Base-by-base conservation (phyloP, 2,888 invertebrate species). In the Eurytoma californica region DNA sequence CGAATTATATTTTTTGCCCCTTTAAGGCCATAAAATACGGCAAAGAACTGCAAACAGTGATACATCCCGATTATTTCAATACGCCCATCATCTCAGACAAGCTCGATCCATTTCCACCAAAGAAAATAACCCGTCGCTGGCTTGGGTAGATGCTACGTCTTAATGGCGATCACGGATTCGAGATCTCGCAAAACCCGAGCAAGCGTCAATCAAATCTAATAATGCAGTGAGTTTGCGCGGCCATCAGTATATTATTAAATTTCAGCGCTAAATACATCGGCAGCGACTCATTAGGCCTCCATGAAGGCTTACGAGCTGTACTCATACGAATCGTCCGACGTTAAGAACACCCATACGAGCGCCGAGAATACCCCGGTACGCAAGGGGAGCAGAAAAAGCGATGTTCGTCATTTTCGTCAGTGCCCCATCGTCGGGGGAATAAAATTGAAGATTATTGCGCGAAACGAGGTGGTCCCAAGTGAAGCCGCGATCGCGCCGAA, bases 361-460 rank as follows among this genome's bases (percentile, higher is more conserved):
- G 58, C 12, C 9, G 14, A 58, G 4, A 20, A 12, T 9, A 3
- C 24, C 9, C 9, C 7, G 1, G 39, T 39, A 39, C 39, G 39
- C 9, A 5, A n/a, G 5, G 30, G n/a, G n/a, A 63, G n/a, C 13
- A 18, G 47, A 39, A 63, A 63, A 63, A 63, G 18, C 47, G 39
- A 63, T n/a, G 39, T 63, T 47, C 47, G 47, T 63, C 63, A 9
- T 39, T 63, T 47, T 63, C 63, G 5, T 2, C 53, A 28, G 12
- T 20, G n/a, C 24, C 47, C 49, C 18, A 28, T 68, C 68, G 30
- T 16, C 30, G 24, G 28, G 65, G 65, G 14, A 47, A 79, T 79
- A 66, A 79, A 79, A 79, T 79, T 79, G 70, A 75, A 55, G 79
- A 66, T 79, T 76, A 73, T 80, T 70, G 74, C 58, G n/a, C 63